Conservation (phyloP, 2,888 invertebrate genomes). For the Tholera decimalis region DNA sequence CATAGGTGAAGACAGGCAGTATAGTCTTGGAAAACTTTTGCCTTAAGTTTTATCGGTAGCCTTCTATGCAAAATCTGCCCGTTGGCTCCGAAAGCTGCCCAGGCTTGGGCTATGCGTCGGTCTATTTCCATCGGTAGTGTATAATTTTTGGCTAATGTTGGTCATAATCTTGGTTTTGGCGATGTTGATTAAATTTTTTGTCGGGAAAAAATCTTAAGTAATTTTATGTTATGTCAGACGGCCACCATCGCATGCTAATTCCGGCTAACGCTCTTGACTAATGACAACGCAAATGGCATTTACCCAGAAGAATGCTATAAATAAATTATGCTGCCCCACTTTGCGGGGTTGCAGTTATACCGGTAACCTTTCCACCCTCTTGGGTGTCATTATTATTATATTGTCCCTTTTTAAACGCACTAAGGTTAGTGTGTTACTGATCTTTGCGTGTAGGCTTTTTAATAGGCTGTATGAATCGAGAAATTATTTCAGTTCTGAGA, state of each 20-base stretch:
- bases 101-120: no score
- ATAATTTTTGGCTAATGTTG: no score
- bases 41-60: no score
- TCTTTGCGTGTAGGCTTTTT: background rate
- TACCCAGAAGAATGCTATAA: conserved; percentile 18
- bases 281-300: conserved; percentile 18
- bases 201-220: no score
- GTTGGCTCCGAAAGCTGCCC: no score
- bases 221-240: background rate
- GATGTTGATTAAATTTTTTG: no score
- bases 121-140: no score
- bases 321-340: conserved; percentile 15
- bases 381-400: conserved; percentile 21
- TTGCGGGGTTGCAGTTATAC: conserved; percentile 14
- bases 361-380: conserved; percentile 29
- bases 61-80: no score
- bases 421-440: conserved; percentile 24
- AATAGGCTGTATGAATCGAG: background rate
- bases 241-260: background rate
- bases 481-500: background rate
- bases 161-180: no score
- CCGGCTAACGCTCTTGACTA: conserved; percentile 1
- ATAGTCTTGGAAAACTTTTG: no score
- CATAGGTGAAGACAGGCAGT: no score
- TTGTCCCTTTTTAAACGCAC: conserved; percentile 11